Conservation (phyloP, 2,888 invertebrate species). For the Eustalomyia histrio region DNA sequence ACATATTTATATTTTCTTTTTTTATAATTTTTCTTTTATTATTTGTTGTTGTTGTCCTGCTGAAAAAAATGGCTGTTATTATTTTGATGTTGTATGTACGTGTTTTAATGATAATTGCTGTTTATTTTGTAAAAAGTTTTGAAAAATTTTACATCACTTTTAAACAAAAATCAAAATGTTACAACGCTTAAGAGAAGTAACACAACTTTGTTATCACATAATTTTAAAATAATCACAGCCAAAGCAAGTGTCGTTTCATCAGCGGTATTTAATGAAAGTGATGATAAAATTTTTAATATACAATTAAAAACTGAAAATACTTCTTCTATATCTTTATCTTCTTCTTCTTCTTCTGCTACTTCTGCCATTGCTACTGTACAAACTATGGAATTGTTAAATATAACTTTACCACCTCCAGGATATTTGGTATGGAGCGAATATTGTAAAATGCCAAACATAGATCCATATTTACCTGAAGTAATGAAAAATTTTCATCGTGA, state of each 20-base stretch:
- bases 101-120: background rate
- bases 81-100: no score
- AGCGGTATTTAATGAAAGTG: background rate
- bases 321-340: conserved; percentile 32
- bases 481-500: conserved; percentile 81
- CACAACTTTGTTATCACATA: background rate
- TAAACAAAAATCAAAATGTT: conserved; percentile 25
- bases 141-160: conserved; percentile 57
- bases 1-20: background rate
- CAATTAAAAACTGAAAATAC: conserved; percentile 16
- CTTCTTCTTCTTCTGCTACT: conserved; percentile 27
- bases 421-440: conserved; percentile 81
- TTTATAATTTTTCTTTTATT: background rate
- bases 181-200: conserved; percentile 9
- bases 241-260: background rate
- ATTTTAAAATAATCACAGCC: no score
- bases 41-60: no score
- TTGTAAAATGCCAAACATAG: conserved; percentile 83
- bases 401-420: conserved; percentile 68
- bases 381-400: conserved; percentile 35
- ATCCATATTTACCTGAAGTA: conserved; percentile 82
- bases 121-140: conserved; percentile 27
- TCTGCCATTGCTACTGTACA: conserved; percentile 32
- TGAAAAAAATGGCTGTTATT: no score
- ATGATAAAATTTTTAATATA: conserved; percentile 3